Conservation (phyloP, 1,140 invertebrate genomes). For the Euura saliciscinereae region DNA sequence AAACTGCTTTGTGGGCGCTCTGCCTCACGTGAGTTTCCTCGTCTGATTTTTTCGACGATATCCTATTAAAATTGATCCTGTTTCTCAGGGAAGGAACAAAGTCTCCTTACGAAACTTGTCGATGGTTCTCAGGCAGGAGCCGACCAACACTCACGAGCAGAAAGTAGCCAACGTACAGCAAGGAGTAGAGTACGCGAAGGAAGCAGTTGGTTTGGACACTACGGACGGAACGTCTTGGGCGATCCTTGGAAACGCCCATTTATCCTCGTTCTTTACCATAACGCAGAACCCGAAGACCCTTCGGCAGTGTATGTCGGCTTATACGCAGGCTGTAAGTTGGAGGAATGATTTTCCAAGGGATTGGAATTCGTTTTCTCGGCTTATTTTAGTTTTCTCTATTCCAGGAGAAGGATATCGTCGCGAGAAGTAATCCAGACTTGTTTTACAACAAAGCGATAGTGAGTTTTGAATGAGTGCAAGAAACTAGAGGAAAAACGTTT, state of each 20-base stretch:
- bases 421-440: constrained; percentile 78
- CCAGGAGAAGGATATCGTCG: constrained; percentile 75
- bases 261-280: constrained; percentile 80
- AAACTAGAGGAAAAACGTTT: constrained; percentile 17
- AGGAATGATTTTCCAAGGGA: too few relatives aligned
- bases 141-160: constrained; percentile 61
- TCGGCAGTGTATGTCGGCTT: constrained; percentile 80
- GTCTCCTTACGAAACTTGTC: constrained; percentile 81
- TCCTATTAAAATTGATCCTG: constrained; percentile 14
- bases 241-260: constrained; percentile 84
- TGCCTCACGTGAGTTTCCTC: constrained; percentile 72
- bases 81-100: constrained; percentile 76
- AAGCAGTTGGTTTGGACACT: constrained; percentile 81
- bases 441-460: constrained; percentile 88
- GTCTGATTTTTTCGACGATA: constrained; percentile 14
- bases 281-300: constrained; percentile 76
- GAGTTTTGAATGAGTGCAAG: constrained; percentile 49
- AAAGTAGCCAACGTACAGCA: constrained; percentile 70
- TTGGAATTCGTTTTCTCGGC: constrained; percentile 19
- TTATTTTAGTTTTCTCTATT: constrained; percentile 18
- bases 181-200: constrained; percentile 81
- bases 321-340: constrained; percentile 75
- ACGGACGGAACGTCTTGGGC: constrained; percentile 86
- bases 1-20: constrained; percentile 83
- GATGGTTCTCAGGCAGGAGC: constrained; percentile 80